A percentile compares a stretch with the other conserved stretches of the same genome.
Evolutionary conservation across 2,888 invertebrate genomes (phyloP).

Genomic region (Drosophila differens): DNA sequence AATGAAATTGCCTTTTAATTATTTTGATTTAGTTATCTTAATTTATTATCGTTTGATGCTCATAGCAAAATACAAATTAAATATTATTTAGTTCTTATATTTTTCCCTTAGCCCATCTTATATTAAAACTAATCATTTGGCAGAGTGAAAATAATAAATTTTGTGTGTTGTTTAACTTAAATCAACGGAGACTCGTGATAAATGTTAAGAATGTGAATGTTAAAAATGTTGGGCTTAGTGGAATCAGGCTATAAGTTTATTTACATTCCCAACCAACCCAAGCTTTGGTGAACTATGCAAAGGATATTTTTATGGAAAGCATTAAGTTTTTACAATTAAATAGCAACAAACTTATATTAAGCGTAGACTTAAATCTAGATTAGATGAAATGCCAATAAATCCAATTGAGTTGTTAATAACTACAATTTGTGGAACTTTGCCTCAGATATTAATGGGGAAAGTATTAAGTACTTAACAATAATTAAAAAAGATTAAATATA

Average conservation of each 20-base stretch:
- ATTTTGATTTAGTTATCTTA: neutral
- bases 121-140: neutral
- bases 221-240: too few species aligned
- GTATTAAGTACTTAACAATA: neutral
- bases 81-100: neutral
- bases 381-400: neutral
- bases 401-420: neutral
- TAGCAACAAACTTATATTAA: neutral
- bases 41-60: neutral
- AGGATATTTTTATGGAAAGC: accelerated
- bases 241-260: neutral
- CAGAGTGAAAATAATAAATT: neutral
- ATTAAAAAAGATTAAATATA: neutral
- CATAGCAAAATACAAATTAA: neutral
- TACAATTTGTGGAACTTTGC: neutral
- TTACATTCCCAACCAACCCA: neutral
- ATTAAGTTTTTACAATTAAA: neutral
- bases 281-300: neutral
- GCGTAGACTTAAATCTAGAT: neutral
- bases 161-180: neutral
- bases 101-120: neutral
- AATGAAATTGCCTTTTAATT: neutral
- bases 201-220: neutral
- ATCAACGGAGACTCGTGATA: neutral
- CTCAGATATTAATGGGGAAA: neutral